Conservation (phyloP, 2,797 vertebrate species). For the Anas flavirostris region DNA sequence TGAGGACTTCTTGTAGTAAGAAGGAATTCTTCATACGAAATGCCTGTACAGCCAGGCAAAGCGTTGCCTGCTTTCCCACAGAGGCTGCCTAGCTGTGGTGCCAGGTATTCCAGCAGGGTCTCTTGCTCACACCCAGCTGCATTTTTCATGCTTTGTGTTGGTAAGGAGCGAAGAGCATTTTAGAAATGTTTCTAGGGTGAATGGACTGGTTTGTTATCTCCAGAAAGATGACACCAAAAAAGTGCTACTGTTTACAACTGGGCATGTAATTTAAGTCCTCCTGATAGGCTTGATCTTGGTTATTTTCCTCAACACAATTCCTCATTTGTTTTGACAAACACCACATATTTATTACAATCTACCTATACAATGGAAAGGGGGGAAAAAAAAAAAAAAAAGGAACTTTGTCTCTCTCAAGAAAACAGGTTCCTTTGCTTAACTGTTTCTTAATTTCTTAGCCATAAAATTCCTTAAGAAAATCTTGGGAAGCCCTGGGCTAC, state of each 20-base stretch:
- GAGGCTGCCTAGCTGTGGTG: neutral
- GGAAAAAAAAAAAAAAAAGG: neutral
- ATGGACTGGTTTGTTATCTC: neutral
- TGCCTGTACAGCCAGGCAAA: neutral
- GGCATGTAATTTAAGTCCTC: neutral
- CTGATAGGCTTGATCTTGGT: neutral
- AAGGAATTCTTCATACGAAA: neutral
- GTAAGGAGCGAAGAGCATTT: neutral
- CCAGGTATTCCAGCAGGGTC: neutral
- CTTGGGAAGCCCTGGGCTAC: neutral
- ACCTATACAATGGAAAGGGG: no score
- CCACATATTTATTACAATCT: neutral
- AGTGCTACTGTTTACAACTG: neutral
- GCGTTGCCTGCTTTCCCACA: neutral
- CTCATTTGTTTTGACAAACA: neutral
- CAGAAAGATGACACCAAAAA: neutral
- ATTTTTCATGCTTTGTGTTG: neutral
- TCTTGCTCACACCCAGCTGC: neutral
- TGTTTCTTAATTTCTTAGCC: neutral
- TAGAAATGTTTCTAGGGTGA: neutral
- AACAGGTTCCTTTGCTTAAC: neutral
- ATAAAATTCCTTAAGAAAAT: neutral
- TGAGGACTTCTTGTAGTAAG: neutral
- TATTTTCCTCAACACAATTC: neutral
- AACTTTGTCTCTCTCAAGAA: neutral